phyloP scores from a whole-genome alignment of 2,888 invertebrate genomes.

The Cephus runcator region DNA sequence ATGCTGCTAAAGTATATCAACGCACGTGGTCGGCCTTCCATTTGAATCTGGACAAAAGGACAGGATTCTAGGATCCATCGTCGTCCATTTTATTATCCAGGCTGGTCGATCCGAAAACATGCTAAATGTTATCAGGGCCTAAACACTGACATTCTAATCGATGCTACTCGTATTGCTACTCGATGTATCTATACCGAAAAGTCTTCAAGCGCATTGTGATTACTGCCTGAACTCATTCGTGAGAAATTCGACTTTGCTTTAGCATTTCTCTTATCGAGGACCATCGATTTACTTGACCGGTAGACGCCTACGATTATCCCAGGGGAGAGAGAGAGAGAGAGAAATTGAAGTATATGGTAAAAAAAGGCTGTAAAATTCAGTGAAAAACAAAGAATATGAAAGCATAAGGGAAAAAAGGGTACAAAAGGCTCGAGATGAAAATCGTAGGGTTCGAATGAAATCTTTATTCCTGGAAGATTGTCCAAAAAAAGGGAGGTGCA shows the following conservation, averaged over 20 bases:
- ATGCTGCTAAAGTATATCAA: background rate
- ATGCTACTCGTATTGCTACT: conserved; percentile 30
- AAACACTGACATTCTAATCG: background rate
- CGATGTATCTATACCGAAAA: conserved; percentile 36
- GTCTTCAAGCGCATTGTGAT: conserved; percentile 54
- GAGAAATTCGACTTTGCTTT: conserved; percentile 20
- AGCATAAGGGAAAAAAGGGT: background rate
- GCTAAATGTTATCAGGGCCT: conserved; percentile 7
- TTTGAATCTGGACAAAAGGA: background rate
- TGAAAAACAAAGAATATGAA: background rate
- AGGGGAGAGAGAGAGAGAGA: too few species aligned
- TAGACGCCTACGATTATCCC: background rate
- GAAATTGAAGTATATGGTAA: background rate
- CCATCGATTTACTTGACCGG: conserved; percentile 26
- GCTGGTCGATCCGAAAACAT: background rate
- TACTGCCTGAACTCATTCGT: conserved; percentile 28
- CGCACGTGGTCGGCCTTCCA: background rate
- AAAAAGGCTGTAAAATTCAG: background rate
- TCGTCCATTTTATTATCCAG: background rate
- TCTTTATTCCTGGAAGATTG: too few species aligned
- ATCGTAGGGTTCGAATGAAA: background rate
- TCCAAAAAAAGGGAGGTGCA: too few species aligned
- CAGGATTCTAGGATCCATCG: background rate
- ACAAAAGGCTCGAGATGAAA: background rate
- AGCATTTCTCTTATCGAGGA: conserved; percentile 39